Base-by-base conservation (phyloP, 2,113 vertebrate genomes). In the Xiphorhynchus elegans region DNA sequence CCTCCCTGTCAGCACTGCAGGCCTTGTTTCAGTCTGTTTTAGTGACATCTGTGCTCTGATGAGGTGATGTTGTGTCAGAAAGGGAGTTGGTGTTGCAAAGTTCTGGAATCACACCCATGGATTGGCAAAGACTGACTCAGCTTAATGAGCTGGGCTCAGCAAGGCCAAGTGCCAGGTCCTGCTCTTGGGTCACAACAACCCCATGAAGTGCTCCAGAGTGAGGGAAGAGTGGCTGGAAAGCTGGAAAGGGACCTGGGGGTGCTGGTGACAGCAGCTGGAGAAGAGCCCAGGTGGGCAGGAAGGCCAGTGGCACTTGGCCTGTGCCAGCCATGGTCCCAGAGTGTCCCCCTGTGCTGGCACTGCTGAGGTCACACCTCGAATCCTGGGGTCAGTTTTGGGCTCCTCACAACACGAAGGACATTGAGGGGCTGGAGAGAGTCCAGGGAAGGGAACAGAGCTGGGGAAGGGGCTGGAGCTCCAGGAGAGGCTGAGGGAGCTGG, bases 51-150 rank as follows among this genome's bases (percentile, higher is more conserved):
- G 47, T 47, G 52, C 83, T n/a, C 1, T n/a, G 50, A 17, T 37
- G 33, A 25, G 55, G 11, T 44, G 4, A 3, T 18, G 9, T 20
- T 55, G 9, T 47, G 10, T 55, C 12, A 46, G 42, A 66, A 39
- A 8, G 6, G 2, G 24, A 42, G 13, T 24, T 0, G 1, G 66
- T 35, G 1, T 3, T 46, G 44, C 3, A 0, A 1, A 56, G 17
- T 49, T 86, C 62, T 83, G 70, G 46, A 62, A 26, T 84, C 10
- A 0, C 13, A 19, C 19, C 17, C 53, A 44, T 26, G 15, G 28
- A 39, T 62, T 63, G 31, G 35, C 60, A 28, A 39, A 67, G 66
- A 10, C n/a, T n/a, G 19, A 12, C 6, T 44, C 49, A 42, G 19
- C 44, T 79, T 46, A 13, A 28, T 59, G 17, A 42, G 29, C 31